Evolutionary conservation across 2,113 vertebrate genomes (phyloP).

Genomic region (Tragulus kanchil): DNA sequence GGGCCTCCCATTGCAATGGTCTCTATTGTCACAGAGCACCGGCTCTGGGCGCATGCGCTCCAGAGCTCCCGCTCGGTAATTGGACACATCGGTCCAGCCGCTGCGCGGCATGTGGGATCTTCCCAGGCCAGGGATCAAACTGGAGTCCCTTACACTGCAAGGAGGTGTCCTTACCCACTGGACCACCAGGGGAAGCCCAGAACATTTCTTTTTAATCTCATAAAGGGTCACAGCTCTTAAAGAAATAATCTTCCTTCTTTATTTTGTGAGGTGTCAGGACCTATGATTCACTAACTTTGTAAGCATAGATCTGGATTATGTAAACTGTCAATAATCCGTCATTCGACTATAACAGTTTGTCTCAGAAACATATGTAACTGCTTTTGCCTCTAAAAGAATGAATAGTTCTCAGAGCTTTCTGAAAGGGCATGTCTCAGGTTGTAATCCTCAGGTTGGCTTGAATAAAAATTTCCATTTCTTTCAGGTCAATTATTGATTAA

Average conservation of each 20-base stretch:
- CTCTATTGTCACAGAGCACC: too few species aligned
- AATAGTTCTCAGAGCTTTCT: not conserved
- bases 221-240: not conserved
- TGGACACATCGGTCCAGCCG: too few species aligned
- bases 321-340: not conserved
- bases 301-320: not conserved
- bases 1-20: too few species aligned
- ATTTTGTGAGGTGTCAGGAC: not conserved
- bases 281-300: not conserved
- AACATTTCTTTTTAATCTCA: not conserved
- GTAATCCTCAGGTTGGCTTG: not conserved
- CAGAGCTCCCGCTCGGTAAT: too few species aligned
- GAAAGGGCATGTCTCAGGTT: not conserved
- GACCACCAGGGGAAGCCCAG: too few species aligned
- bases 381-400: not conserved
- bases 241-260: not conserved
- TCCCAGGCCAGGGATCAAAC: too few species aligned
- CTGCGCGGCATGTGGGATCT: too few species aligned
- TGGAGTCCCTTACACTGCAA: too few species aligned
- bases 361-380: not conserved
- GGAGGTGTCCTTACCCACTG: too few species aligned
- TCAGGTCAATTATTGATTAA: not conserved
- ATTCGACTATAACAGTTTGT: not conserved
- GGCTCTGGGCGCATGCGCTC: too few species aligned
- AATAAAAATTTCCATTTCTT: not conserved